These are phyloP conservation scores for Tarsius wallacei DNA, from an alignment of 2,797 vertebrate species.

Conservation along the genomic window DNA sequence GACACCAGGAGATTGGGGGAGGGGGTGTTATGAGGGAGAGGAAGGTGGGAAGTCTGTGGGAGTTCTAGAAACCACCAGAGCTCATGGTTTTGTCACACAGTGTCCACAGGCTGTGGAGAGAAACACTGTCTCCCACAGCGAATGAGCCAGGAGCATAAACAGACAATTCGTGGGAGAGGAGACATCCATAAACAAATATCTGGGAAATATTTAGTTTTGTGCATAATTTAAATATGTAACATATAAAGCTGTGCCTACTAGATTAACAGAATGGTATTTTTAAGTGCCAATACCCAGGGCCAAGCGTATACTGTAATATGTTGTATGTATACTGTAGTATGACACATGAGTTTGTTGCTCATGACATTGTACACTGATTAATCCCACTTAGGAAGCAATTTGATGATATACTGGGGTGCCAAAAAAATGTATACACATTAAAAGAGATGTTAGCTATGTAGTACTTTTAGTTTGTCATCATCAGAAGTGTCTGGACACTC, in stretches of 20 bases:
- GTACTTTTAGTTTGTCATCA: too few relatives aligned
- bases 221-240: neutral
- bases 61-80: neutral
- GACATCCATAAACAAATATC: neutral
- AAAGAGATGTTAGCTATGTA: too few relatives aligned
- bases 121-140: neutral
- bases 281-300: neutral
- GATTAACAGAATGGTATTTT: neutral
- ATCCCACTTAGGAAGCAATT: slow-evolving; percentile 18
- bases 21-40: neutral
- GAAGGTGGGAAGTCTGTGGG: neutral
- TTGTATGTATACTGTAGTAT: neutral
- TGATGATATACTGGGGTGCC: neutral
- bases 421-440: too few relatives aligned
- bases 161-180: neutral
- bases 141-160: neutral
- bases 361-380: neutral
- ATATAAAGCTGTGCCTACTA: neutral
- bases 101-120: neutral
- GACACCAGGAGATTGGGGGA: neutral
- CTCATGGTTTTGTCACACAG: neutral
- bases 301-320: neutral
- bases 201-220: neutral
- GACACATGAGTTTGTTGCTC: neutral
- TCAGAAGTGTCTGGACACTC: too few relatives aligned